Evolutionary conservation across 2,888 invertebrate species (phyloP).

Genomic region (Ormyrus labotus): DNA sequence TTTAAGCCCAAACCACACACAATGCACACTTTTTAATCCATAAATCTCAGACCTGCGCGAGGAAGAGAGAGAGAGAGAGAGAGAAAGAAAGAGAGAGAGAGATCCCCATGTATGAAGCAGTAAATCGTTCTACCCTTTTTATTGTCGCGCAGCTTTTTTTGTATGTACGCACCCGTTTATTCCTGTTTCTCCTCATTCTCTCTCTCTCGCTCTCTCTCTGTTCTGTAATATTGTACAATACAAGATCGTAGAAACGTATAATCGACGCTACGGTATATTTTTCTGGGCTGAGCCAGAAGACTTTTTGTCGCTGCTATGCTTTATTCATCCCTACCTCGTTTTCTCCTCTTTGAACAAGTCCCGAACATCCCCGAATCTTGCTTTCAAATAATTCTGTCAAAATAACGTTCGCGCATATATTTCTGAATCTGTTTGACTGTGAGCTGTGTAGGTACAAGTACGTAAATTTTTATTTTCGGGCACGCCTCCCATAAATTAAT

Average conservation of each 20-base stretch:
- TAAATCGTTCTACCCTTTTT: conserved; percentile 16
- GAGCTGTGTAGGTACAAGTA: too few species aligned
- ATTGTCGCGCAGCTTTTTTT: not conserved
- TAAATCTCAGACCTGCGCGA: conserved; percentile 27
- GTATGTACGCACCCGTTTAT: not conserved
- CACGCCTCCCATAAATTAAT: too few species aligned
- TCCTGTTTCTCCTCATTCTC: conserved; percentile 1
- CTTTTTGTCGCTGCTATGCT: not conserved
- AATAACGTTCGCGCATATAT: conserved; percentile 47
- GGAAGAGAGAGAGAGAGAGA: not conserved
- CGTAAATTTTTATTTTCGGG: too few species aligned
- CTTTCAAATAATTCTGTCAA: conserved; percentile 24
- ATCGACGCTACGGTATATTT: not conserved
- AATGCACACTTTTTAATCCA: conserved; percentile 28
- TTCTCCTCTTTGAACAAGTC: not conserved
- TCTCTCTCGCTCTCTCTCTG: not conserved
- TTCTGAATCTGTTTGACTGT: too few species aligned
- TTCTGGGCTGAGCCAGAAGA: too few species aligned
- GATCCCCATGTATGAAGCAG: not conserved
- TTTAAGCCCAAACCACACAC: not conserved
- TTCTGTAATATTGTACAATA: conserved; percentile 35
- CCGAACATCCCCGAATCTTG: conserved; percentile 14
- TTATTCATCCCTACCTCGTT: not conserved
- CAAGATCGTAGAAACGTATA: conserved; percentile 3
- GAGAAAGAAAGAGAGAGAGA: not conserved